Evolutionary conservation across 2,113 vertebrate genomes (phyloP).

Genomic region (Empidonax alnorum): DNA sequence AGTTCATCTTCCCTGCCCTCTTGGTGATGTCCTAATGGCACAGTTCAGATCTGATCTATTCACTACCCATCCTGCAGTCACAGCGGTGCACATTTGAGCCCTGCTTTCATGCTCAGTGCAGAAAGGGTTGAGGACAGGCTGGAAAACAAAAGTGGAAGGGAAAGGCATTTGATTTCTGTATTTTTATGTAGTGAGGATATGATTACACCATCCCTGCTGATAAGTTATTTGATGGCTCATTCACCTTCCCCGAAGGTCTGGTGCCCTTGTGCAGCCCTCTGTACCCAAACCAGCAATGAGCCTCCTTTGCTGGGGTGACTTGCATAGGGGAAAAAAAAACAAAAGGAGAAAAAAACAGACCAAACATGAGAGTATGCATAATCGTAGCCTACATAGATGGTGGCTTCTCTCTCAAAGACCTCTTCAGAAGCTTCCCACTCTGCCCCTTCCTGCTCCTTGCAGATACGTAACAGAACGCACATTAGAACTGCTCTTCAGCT

Average conservation of each 20-base stretch:
- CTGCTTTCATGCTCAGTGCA: background rate
- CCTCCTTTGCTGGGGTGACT: background rate
- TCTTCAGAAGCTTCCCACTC: background rate
- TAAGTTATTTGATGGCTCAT: background rate
- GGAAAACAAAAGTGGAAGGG: fast-evolving
- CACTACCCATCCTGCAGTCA: background rate
- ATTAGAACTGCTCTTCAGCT: background rate
- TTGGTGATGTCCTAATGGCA: no score
- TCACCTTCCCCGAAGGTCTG: fast-evolving
- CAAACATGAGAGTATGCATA: background rate
- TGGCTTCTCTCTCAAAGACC: background rate
- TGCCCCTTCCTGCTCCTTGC: background rate
- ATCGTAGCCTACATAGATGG: no score
- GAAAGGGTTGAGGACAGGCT: background rate
- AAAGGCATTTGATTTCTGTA: background rate
- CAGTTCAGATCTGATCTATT: background rate
- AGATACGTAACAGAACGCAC: background rate
- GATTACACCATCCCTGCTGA: background rate
- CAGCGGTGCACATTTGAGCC: fast-evolving
- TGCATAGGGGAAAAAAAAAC: fast-evolving
- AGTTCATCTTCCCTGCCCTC: background rate
- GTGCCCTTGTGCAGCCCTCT: background rate
- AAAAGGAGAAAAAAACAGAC: background rate
- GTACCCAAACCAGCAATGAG: background rate
- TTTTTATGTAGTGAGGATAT: background rate